Evolutionary conservation across 2,797 vertebrate genomes (phyloP).

Genomic region (Petrocephalus schoutedeni): DNA sequence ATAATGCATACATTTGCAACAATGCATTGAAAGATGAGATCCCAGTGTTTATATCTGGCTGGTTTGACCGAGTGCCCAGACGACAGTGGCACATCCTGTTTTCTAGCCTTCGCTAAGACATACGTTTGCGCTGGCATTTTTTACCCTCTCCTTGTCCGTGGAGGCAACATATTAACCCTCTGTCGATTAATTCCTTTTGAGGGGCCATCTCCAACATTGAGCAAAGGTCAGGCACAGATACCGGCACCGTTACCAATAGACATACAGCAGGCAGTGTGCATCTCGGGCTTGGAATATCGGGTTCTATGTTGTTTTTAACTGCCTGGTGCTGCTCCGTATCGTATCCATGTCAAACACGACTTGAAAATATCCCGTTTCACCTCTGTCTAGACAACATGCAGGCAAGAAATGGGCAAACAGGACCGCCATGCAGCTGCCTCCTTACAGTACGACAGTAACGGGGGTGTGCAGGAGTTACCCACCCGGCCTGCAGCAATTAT

Average conservation of each 20-base stretch:
- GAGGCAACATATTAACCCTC: background rate
- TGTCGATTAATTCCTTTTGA: background rate
- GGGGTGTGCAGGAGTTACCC: background rate
- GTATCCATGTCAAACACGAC: background rate
- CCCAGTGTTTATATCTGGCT: background rate
- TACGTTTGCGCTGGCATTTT: background rate
- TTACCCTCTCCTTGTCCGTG: background rate
- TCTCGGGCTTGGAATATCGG: background rate
- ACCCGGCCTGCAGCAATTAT: background rate
- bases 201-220: too few species aligned
- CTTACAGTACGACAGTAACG: background rate
- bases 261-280: background rate
- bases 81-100: background rate
- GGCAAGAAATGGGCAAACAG: background rate
- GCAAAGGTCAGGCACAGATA: background rate
- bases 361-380: background rate
- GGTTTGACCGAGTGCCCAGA: background rate
- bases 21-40: background rate
- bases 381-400: background rate
- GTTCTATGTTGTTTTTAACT: background rate
- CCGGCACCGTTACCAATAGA: background rate
- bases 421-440: background rate
- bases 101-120: background rate
- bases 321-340: background rate
- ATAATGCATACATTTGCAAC: background rate